Base-by-base conservation (phyloP, 2,888 invertebrate genomes). In the Mellilla xanthometata region DNA sequence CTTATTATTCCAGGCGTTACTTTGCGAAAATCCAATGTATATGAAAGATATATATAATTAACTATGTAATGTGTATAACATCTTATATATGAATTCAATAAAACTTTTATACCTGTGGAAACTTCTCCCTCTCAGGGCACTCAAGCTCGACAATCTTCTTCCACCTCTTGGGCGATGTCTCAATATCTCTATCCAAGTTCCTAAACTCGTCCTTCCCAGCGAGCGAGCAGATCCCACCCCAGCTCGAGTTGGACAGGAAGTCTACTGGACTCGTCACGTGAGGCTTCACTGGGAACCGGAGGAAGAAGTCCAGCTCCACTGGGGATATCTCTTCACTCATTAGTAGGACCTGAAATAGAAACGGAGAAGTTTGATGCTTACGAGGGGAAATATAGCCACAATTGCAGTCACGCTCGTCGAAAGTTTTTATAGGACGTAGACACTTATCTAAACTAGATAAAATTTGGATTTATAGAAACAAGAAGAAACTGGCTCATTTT, bases 81-180 rank as follows among this genome's bases (percentile, higher is more conserved):
- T n/a, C n/a, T n/a, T n/a, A n/a, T n/a, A n/a, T n/a, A n/a, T n/a
- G n/a, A n/a, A n/a, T n/a, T n/a, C n/a, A n/a, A n/a, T n/a, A n/a
- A n/a, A n/a, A n/a, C n/a, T n/a, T 2, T 6, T 48, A 47, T 60
- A 88, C 90, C 79, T 98, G 98, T 0, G 99, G 99, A 78, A 99
- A 96, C 77, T 98, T 98, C 73, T 99, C 98, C 58, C 96, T 94
- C 80, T 99, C 99, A 0, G 99, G 98, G 66, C 95, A 94, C 72
- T 99, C 98, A 62, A 95, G 94, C 83, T 99, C 99, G 1, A 98
- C 96, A 65, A 98, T 93, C 82, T 98, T 98, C 80, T 98, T 98
- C 99, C 99, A 99, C 43, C 98, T 92, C 74, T 98, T 99, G n/a
- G 96, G 95, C 0, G 97, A 97, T 2, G 95, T 97, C 83, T 99